These are phyloP conservation scores for Hippocampus mohnikei DNA, from an alignment of 2,113 vertebrate genomes.

Conservation along the genomic window DNA sequence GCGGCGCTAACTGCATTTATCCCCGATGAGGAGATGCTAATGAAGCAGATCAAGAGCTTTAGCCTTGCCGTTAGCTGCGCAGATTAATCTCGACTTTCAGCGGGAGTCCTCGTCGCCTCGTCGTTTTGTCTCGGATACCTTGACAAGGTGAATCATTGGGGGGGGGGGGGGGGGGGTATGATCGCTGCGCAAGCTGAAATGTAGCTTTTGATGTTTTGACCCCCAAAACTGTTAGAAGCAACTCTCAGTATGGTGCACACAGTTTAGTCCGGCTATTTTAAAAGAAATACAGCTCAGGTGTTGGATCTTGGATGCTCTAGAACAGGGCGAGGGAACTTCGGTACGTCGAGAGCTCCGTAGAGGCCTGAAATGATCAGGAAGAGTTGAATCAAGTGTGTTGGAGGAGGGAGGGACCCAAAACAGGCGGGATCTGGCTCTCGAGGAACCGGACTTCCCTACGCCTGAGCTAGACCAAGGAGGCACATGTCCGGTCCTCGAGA, in stretches of 20 bases:
- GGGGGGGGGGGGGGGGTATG: slow-evolving; percentile 9
- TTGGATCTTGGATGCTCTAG: not conserved
- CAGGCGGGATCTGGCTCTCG: too few species aligned
- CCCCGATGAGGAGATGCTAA: slow-evolving; percentile 53
- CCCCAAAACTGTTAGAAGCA: not conserved
- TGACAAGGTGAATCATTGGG: slow-evolving; percentile 14
- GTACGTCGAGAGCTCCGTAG: too few species aligned
- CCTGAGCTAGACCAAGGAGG: too few species aligned
- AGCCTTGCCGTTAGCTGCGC: slow-evolving; percentile 35
- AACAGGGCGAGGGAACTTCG: too few species aligned
- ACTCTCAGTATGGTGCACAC: not conserved
- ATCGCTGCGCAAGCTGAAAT: slow-evolving; percentile 20
- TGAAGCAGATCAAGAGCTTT: slow-evolving; percentile 56
- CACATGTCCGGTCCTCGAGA: too few species aligned
- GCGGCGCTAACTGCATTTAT: slow-evolving; percentile 44
- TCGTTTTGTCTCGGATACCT: slow-evolving; percentile 26
- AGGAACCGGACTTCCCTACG: too few species aligned
- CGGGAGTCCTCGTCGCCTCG: slow-evolving; percentile 20
- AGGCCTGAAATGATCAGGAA: too few species aligned
- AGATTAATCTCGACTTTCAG: slow-evolving; percentile 44
- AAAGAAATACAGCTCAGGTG: not conserved
- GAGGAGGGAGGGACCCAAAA: too few species aligned
- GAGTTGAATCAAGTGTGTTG: too few species aligned
- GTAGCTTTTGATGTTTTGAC: not conserved
- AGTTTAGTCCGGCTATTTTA: not conserved